phyloP scores from a whole-genome alignment of 1,140 invertebrate species.

The Pteromalus puparum region DNA sequence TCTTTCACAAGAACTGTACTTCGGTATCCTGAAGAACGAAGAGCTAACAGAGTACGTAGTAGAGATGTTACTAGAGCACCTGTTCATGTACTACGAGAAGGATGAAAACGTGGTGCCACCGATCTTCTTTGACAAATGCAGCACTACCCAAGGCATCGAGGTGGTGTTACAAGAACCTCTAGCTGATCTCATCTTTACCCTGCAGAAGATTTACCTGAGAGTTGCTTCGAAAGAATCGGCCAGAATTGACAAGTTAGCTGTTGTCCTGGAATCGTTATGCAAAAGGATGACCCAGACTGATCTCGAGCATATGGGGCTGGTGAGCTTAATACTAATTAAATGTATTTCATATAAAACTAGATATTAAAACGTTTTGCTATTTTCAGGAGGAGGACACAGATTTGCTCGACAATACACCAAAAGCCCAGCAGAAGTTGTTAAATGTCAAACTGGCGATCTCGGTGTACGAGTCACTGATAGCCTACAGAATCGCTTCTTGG shows the following conservation, averaged over 20 bases:
- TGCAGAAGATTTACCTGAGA: constrained; percentile 69
- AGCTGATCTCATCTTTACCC: constrained; percentile 64
- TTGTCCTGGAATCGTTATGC: constrained; percentile 68
- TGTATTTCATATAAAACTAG: background rate
- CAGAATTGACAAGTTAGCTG: constrained; percentile 58
- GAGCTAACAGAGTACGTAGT: constrained; percentile 72
- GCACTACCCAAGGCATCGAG: constrained; percentile 64
- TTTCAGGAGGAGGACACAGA: constrained; percentile 73
- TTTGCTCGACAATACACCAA: constrained; percentile 72
- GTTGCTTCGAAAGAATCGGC: constrained; percentile 56
- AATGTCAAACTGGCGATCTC: constrained; percentile 72
- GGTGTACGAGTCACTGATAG: constrained; percentile 75
- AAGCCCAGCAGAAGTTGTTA: constrained; percentile 72
- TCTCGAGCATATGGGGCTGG: constrained; percentile 69
- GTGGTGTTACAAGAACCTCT: constrained; percentile 71
- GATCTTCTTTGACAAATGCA: constrained; percentile 73
- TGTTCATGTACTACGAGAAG: constrained; percentile 71
- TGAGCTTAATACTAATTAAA: constrained; percentile 59
- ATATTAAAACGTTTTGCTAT: constrained; percentile 2
- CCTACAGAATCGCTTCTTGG: constrained; percentile 74
- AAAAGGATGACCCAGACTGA: constrained; percentile 65
- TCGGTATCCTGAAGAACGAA: constrained; percentile 71
- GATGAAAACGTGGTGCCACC: constrained; percentile 66
- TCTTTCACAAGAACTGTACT: constrained; percentile 64
- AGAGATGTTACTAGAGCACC: constrained; percentile 75